Percentiles rank a stretch among this genome's conserved stretches.
These are phyloP conservation scores for Rutilus rutilus DNA, from an alignment of 2,113 vertebrate genomes.

Conservation along the genomic window DNA sequence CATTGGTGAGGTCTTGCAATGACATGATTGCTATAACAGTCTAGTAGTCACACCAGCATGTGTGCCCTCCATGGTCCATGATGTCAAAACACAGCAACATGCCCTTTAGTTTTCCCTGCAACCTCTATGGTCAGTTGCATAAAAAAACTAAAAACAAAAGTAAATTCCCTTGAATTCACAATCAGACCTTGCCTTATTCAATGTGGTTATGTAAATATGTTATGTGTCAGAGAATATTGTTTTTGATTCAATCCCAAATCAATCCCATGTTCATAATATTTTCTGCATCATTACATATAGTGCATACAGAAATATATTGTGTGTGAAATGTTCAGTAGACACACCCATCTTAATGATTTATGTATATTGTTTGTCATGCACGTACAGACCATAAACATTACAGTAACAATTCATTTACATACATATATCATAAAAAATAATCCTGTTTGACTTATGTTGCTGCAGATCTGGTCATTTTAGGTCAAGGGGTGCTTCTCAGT, in stretches of 20 bases:
- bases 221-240: neutral
- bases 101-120: neutral
- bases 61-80: neutral
- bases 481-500: neutral
- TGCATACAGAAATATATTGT: neutral
- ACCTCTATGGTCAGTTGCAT: neutral
- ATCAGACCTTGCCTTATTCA: neutral
- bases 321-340: neutral
- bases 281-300: neutral
- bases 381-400: neutral
- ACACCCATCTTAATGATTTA: neutral
- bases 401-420: neutral
- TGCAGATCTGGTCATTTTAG: neutral
- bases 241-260: neutral
- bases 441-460: neutral
- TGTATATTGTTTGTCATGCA: neutral
- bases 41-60: neutral
- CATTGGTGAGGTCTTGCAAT: neutral
- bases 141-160: neutral
- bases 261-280: neutral
- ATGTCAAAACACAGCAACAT: neutral
- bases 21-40: conserved; percentile 13
- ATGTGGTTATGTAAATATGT: neutral
- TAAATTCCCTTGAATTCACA: neutral
- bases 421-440: neutral